These are phyloP conservation scores for Meloe dianella DNA, from an alignment of 2,888 invertebrate genomes.

Conservation along the genomic window DNA sequence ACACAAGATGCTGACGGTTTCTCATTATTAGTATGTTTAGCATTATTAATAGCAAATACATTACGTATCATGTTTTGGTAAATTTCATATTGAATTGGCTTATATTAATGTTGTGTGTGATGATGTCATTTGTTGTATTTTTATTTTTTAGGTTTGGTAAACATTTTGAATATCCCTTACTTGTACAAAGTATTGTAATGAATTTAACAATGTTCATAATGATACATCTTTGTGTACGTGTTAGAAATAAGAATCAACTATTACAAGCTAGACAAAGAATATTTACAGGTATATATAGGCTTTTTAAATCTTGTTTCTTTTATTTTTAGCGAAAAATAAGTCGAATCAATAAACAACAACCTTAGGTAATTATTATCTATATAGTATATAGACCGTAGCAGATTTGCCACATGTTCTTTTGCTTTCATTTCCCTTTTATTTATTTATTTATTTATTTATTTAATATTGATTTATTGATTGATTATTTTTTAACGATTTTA, in stretches of 20 bases:
- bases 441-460: constrained; percentile 20
- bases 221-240: constrained; percentile 90
- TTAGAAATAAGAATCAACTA: constrained; percentile 81
- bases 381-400: background rate
- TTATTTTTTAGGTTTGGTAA: constrained; percentile 88
- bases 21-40: constrained; percentile 94
- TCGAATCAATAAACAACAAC: constrained; percentile 36
- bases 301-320: constrained; percentile 33
- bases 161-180: constrained; percentile 91
- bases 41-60: constrained; percentile 93
- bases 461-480: constrained; percentile 18
- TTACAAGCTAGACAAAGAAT: constrained; percentile 77
- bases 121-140: constrained; percentile 9
- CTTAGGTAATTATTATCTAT: constrained; percentile 31
- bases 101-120: too few species aligned
- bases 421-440: constrained; percentile 1
- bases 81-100: too few species aligned
- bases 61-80: constrained; percentile 98
- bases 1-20: constrained; percentile 96
- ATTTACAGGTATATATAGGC: constrained; percentile 89
- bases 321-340: constrained; percentile 34
- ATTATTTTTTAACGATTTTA: constrained; percentile 38
- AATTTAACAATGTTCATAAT: constrained; percentile 94
- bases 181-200: constrained; percentile 98
- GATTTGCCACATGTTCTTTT: background rate